phyloP scores from a whole-genome alignment of 2,797 vertebrate genomes.

The Diplodus puntazzo region DNA sequence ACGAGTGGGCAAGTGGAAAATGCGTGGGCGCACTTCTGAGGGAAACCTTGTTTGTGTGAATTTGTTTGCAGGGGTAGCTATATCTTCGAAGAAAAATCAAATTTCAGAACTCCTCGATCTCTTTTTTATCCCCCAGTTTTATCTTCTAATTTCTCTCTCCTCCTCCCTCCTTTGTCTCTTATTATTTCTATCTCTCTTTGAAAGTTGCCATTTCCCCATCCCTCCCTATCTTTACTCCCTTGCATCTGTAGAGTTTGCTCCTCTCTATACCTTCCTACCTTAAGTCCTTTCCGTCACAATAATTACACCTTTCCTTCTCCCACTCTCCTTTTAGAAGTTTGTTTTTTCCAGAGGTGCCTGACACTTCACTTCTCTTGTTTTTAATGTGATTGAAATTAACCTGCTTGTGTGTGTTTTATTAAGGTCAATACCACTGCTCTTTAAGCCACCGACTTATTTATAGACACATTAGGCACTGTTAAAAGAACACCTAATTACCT shows the following conservation, averaged over 20 bases:
- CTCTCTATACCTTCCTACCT: neutral
- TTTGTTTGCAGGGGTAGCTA: slow-evolving; percentile 5
- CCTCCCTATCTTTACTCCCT: neutral
- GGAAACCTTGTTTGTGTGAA: slow-evolving; percentile 41
- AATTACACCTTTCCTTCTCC: neutral
- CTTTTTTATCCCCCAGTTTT: neutral
- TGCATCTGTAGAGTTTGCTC: neutral
- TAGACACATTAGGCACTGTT: neutral
- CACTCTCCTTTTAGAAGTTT: neutral
- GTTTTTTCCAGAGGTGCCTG: neutral
- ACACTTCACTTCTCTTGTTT: slow-evolving; percentile 1
- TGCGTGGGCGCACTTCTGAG: slow-evolving; percentile 16
- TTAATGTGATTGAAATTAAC: neutral
- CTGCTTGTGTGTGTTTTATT: neutral
- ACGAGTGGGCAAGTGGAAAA: neutral
- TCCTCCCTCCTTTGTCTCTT: neutral
- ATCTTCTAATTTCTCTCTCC: neutral
- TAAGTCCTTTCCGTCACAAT: neutral
- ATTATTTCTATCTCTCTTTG: neutral
- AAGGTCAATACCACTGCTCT: neutral
- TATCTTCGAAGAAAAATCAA: slow-evolving; percentile 1
- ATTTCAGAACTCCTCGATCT: neutral
- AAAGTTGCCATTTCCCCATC: neutral
- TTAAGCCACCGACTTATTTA: neutral
- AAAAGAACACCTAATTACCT: neutral